Base-by-base conservation (phyloP, 2,113 vertebrate species). In the Polypterus bichir region DNA sequence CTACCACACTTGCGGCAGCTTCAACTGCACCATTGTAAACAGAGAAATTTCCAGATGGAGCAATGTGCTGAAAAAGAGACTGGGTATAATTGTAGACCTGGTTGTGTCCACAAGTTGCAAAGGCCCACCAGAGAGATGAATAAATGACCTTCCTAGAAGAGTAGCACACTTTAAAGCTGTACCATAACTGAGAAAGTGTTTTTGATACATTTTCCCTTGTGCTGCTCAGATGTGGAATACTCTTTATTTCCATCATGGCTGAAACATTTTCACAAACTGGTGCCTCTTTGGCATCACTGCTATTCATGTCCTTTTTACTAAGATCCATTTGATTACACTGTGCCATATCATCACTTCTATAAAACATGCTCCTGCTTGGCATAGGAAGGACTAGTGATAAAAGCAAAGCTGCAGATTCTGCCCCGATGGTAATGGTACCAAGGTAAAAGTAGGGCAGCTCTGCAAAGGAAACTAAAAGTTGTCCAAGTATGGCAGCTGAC, bases 61-160 rank as follows among this genome's bases (percentile, higher is more conserved):
- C 77, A 62, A 83, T 74, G 59, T 82, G 76, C 69, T 85, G 66
- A 81, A 81, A 85, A 68, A 83, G 76, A 1, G 83, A 73, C 72
- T 86, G 82, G 49, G 70, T 61, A 54, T 85, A 86, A 70, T 86
- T 80, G 48, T 84, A 77, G 54, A 85, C 54, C 70, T 84, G 81
- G 46, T 62, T 59, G 3, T 86, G 83, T 10, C 80, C 77, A 52
- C 80, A 74, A 47, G 82, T 79, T 49, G 82, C 82, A 62, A 86
- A 52, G 61, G 81, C 77, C 83, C 83, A 83, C 82, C 81, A 83
- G 62, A 84, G 46, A 5, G 81, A 83, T 79, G 82, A 86, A 69
- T 72, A 80, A 66, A 84, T 69, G 65, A 85, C 66, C 54, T 65
- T 66, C 54, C 64, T 81, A 56, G 81, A 82, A 7, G 80, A 80